Evolutionary conservation across 2,888 invertebrate genomes (phyloP).

Genomic region (Sesamia inferens): DNA sequence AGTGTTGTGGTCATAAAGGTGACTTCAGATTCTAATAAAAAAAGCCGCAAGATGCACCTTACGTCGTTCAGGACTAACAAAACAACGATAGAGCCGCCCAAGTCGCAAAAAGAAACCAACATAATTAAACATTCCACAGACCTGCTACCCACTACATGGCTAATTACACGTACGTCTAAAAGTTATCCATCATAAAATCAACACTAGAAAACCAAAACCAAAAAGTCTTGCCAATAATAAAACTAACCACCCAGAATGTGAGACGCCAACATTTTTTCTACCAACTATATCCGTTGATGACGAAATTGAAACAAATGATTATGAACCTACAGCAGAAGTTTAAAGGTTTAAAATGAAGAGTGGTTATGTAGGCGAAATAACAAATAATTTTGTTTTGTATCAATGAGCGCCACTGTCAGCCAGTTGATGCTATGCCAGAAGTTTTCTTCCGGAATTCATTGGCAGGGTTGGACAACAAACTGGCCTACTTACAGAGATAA

Average conservation of each 20-base stretch:
- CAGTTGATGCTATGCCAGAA: slow-evolving; percentile 74
- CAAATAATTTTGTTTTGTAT: slow-evolving; percentile 58
- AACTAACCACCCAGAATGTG: slow-evolving; percentile 57
- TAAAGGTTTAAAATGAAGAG: slow-evolving; percentile 37
- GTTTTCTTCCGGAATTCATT: slow-evolving; percentile 72
- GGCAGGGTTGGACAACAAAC: slow-evolving; percentile 60
- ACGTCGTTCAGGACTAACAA: too few species aligned
- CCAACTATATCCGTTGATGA: slow-evolving; percentile 59
- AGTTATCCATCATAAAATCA: slow-evolving; percentile 64
- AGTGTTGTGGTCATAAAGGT: too few species aligned
- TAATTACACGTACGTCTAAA: slow-evolving; percentile 38
- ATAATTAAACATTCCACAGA: background rate
- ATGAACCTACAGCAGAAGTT: slow-evolving; percentile 41
- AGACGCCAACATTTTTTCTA: slow-evolving; percentile 60
- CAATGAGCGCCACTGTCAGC: slow-evolving; percentile 70
- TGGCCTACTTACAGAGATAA: slow-evolving; percentile 60
- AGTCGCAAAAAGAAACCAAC: background rate
- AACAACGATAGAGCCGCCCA: too few species aligned
- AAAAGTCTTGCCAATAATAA: slow-evolving; percentile 51
- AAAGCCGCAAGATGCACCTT: too few species aligned
- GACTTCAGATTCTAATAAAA: too few species aligned
- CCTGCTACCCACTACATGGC: background rate
- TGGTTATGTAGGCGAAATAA: slow-evolving; percentile 29
- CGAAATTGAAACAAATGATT: slow-evolving; percentile 48
- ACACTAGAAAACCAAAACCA: slow-evolving; percentile 46